phyloP scores from a whole-genome alignment of 2,797 vertebrate species.

The Pipistrellus pygmaeus region DNA sequence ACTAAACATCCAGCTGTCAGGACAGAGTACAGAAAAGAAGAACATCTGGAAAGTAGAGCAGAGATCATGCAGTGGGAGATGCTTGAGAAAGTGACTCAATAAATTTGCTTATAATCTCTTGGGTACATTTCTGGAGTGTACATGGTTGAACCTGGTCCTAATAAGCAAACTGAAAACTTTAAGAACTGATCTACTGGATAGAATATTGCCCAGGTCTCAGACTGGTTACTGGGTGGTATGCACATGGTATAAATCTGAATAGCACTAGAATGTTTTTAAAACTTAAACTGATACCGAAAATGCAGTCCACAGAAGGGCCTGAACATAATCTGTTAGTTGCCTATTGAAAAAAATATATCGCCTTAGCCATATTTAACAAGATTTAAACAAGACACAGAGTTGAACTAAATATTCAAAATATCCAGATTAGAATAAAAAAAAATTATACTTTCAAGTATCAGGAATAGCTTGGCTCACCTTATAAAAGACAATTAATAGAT shows the following conservation, averaged over 20 bases:
- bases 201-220: background rate
- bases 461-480: background rate
- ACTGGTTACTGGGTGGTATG: background rate
- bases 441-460: background rate
- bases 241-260: background rate
- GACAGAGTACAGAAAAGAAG: background rate
- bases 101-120: background rate
- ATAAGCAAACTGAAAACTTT: background rate
- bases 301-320: background rate
- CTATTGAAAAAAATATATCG: background rate
- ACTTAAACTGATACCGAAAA: background rate
- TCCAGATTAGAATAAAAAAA: background rate
- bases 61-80: background rate
- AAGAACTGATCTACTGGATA: background rate
- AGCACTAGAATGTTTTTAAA: background rate
- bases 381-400: background rate
- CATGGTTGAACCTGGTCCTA: background rate
- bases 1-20: background rate
- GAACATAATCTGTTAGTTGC: background rate
- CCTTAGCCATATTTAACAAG: background rate
- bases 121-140: background rate
- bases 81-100: background rate
- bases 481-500: background rate
- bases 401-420: background rate
- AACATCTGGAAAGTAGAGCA: background rate